Conservation (phyloP, 2,113 vertebrate species). For the Solenodon paradoxus region DNA sequence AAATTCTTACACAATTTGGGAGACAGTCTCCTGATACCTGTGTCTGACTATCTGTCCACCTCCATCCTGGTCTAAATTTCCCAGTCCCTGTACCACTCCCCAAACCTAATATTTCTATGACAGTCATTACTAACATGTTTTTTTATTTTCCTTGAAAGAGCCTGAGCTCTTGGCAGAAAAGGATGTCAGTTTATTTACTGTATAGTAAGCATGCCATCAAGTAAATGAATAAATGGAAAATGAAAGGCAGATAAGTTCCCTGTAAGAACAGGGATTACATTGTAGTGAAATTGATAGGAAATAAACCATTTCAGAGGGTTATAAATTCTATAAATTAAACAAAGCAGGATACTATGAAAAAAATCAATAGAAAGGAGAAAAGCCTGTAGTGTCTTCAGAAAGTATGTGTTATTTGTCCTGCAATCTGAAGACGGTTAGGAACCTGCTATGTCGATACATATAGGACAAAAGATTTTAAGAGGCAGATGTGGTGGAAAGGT, state of each 20-base stretch:
- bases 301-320: not conserved
- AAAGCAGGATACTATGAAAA: not conserved
- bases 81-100: not conserved
- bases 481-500: not conserved
- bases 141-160: not conserved
- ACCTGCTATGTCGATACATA: not conserved
- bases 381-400: not conserved
- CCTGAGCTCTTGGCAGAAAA: not conserved
- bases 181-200: not conserved
- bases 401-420: not conserved
- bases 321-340: not conserved
- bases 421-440: not conserved
- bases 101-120: not conserved
- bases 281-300: not conserved
- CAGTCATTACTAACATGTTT: not conserved
- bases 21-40: not conserved
- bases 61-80: not conserved
- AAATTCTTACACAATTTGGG: not conserved
- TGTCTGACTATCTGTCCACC: not conserved
- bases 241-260: not conserved
- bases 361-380: not conserved
- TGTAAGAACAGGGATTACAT: not conserved
- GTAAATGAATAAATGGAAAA: not conserved
- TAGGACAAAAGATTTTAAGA: not conserved
- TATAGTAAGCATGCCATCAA: not conserved